Conservation (phyloP, 2,797 vertebrate genomes). For the Falco cherrug region DNA sequence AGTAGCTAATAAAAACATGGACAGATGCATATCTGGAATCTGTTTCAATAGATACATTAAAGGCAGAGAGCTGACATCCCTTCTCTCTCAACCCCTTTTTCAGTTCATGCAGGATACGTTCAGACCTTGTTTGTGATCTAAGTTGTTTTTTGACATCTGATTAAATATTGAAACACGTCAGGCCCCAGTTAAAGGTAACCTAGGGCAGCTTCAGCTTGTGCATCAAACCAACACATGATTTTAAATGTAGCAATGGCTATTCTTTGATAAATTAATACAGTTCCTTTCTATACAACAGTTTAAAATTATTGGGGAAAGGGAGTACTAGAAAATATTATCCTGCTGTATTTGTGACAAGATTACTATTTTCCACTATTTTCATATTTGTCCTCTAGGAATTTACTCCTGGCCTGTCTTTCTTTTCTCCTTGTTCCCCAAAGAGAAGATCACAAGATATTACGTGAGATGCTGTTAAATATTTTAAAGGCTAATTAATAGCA, state of each 20-base stretch:
- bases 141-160: conserved; percentile 16
- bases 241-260: neutral
- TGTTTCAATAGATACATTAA: neutral
- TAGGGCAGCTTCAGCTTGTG: conserved; percentile 6
- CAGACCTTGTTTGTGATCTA: neutral
- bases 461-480: neutral
- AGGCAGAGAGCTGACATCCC: neutral
- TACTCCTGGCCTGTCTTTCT: neutral
- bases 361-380: neutral
- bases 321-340: neutral
- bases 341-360: neutral
- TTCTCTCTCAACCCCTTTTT: neutral
- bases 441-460: neutral
- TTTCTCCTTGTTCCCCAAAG: neutral
- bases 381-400: neutral
- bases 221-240: neutral
- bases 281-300: neutral
- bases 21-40: neutral
- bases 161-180: conserved; percentile 8
- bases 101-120: neutral
- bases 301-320: neutral
- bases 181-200: conserved; percentile 18
- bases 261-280: conserved; percentile 11
- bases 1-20: neutral
- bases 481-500: neutral